phyloP scores from a whole-genome alignment of 1,140 invertebrate species.

The Heliothis virescens region DNA sequence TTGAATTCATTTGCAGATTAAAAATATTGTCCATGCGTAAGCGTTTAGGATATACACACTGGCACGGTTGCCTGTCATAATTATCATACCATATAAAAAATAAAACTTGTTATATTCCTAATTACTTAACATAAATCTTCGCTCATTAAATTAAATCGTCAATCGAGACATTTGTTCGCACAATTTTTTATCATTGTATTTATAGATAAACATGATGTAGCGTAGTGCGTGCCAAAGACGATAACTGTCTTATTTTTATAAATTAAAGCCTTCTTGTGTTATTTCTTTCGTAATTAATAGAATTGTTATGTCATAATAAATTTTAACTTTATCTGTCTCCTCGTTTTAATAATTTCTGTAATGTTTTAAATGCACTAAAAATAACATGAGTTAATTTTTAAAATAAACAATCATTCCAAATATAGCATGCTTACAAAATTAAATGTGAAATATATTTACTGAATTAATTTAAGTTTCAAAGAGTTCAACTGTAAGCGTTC shows the following conservation, averaged over 20 bases:
- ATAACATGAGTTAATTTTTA: background rate
- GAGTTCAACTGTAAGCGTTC: conserved; percentile 6
- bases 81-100: no score
- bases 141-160: background rate
- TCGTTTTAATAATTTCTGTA: no score
- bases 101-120: no score
- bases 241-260: background rate
- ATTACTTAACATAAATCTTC: background rate
- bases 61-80: no score
- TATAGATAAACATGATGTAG: background rate
- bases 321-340: no score
- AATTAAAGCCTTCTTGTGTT: background rate
- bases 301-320: background rate
- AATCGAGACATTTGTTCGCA: background rate
- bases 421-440: conserved; percentile 16
- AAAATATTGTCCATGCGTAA: no score
- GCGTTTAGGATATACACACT: no score
- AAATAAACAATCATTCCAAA: conserved; percentile 51
- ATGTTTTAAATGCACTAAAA: background rate
- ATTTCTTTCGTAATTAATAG: background rate
- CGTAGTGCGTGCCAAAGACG: conserved; percentile 29
- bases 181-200: conserved; percentile 8
- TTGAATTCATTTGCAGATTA: no score
- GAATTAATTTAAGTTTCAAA: conserved; percentile 38
- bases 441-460: conserved; percentile 14